Evolutionary conservation across 30 jellyfish, hydroid and myxozoan genomes (phyloP).

Genomic region (Rhopilema esculentum): DNA sequence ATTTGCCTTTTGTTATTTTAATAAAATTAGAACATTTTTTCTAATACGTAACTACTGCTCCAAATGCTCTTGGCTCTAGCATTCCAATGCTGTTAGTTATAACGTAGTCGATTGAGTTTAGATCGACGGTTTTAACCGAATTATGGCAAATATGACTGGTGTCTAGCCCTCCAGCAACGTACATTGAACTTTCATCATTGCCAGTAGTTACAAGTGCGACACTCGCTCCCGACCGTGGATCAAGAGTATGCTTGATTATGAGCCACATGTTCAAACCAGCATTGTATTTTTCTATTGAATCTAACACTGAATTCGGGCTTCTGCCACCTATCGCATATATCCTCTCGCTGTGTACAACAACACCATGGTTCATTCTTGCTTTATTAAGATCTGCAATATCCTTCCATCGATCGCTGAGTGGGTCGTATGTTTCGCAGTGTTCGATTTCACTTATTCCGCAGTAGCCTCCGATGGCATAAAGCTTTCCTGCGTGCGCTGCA

Average conservation of each 20-base stretch:
- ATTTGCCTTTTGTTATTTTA: no score
- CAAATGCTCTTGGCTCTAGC: constrained; percentile 85
- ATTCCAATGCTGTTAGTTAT: constrained; percentile 64
- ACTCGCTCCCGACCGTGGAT: constrained; percentile 83
- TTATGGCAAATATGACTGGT: constrained; percentile 64
- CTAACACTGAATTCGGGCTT: constrained; percentile 70
- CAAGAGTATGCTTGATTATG: constrained; percentile 78
- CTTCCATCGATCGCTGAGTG: constrained; percentile 72
- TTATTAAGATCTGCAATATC: constrained; percentile 84
- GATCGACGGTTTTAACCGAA: constrained; percentile 64
- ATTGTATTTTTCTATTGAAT: constrained; percentile 89
- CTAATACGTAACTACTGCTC: constrained; percentile 67
- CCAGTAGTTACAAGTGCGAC: constrained; percentile 69
- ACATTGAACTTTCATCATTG: constrained; percentile 62
- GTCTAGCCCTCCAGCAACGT: constrained; percentile 85
- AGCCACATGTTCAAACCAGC: constrained; percentile 96
- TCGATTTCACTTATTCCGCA: constrained; percentile 94
- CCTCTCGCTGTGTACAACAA: constrained; percentile 76
- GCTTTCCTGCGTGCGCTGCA: constrained; percentile 76
- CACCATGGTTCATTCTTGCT: constrained; percentile 93
- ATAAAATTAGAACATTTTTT: no score
- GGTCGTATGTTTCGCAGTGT: constrained; percentile 92
- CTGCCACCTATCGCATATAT: constrained; percentile 94
- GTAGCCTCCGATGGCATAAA: constrained; percentile 89
- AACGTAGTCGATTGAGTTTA: constrained; percentile 77